Evolutionary conservation across 2,797 vertebrate genomes (phyloP), one percentile per base, ranked within the genome.

Genomic region (Knipowitschia caucasica): DNA sequence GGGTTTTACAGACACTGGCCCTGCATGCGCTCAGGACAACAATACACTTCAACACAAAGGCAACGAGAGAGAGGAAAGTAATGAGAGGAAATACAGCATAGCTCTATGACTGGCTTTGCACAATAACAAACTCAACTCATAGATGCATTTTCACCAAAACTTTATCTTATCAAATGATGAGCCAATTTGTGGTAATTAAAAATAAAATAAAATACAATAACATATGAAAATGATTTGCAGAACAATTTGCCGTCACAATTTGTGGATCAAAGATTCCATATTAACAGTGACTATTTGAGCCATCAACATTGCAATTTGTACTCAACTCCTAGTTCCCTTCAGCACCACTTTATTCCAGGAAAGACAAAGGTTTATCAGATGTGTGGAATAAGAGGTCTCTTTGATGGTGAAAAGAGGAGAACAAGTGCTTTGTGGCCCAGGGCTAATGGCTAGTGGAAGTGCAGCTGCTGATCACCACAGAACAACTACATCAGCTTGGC

Each of bases 1-100:
- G 80, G 71, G 69, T 74, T 82, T 88, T 84, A 67, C 59, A 69
- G 79, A 80, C 70, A 66, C 52, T 65, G 82, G 78, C 80, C 69
- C 80, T 27, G 65, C 77, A 34, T 72, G 85, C 45, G 67, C 33
- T 35, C 71, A 17, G 20, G 20, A 17, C 62, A 78, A 84, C 76
- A 86, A 84, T 82, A 67, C 38, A 60, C 42, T 52, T 80, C 85
- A 78, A 69, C 80, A 69, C 82, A 73, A 45, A 75, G 69, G 75
- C 79, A 86, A 78, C 84, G 75, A 79, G 75, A 86, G 85, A 76
- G 62, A 65, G 62, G 65, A 66, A 59, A 66, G 67, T 54, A 75
- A 69, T 42, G 26, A 40, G 55, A 50, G 46, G 42, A 66, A 73
- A 64, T 63, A 62, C 71, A 67, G 70, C 75, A 71, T 84, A 79